Evolutionary conservation across 2,113 vertebrate genomes (phyloP).

Genomic region (Hirundichthys speculiger): DNA sequence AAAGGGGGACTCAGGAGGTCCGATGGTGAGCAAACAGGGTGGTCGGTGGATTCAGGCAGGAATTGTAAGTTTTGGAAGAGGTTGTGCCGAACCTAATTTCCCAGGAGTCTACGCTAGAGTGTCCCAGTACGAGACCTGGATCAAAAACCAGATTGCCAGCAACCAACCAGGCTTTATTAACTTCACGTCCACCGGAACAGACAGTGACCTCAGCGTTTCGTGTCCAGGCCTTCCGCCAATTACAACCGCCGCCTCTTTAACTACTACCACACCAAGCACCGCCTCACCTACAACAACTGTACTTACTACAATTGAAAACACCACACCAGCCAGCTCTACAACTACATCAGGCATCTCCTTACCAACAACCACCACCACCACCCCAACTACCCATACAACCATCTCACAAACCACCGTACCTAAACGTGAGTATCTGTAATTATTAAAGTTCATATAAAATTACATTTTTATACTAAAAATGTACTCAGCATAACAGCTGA

Average conservation of each 20-base stretch:
- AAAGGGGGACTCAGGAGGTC: conserved; percentile 89
- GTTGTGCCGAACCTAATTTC: conserved; percentile 80
- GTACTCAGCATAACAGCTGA: too few species aligned
- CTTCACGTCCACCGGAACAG: conserved; percentile 50
- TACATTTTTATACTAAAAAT: too few species aligned
- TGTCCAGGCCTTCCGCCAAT: conserved; percentile 6
- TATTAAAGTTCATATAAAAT: neutral
- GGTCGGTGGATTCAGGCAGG: conserved; percentile 83
- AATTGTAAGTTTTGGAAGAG: conserved; percentile 85
- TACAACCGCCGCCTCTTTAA: neutral
- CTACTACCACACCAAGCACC: too few species aligned
- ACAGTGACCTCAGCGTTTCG: conserved; percentile 51
- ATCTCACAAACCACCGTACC: neutral
- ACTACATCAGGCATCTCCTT: neutral
- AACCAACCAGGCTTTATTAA: conserved; percentile 52
- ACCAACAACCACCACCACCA: neutral
- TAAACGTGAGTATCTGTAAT: neutral
- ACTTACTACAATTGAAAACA: neutral
- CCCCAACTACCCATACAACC: neutral
- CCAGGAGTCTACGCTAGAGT: conserved; percentile 87
- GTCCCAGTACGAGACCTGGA: conserved; percentile 83
- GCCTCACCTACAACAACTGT: neutral
- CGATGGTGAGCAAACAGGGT: conserved; percentile 80
- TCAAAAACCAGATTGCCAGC: conserved; percentile 41
- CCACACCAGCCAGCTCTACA: neutral